These are phyloP conservation scores for Suillia variegata DNA, from an alignment of 2,888 invertebrate species.

Conservation along the genomic window DNA sequence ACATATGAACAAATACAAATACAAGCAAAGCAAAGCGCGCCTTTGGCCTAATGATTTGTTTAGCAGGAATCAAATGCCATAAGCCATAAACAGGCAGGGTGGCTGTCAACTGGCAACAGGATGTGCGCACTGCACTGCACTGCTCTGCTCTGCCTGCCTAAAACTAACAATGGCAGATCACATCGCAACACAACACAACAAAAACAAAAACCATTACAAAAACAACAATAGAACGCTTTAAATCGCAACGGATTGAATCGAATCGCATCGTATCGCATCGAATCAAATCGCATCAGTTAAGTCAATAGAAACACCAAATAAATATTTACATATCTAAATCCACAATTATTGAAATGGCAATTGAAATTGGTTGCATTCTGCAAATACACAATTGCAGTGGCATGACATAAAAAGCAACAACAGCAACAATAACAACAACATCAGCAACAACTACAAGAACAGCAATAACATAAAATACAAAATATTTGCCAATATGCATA, in stretches of 20 bases:
- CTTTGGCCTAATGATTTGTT: constrained; percentile 15
- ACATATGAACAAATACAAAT: no score
- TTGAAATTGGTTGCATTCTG: constrained; percentile 43
- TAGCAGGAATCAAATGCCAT: constrained; percentile 12
- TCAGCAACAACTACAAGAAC: constrained; percentile 21
- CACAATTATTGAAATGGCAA: constrained; percentile 56
- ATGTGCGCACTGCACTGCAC: no score
- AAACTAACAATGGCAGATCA: not conserved
- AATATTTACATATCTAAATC: constrained; percentile 55
- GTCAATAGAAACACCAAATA: constrained; percentile 45
- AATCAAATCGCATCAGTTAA: constrained; percentile 41
- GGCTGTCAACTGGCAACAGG: no score
- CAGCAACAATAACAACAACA: constrained; percentile 25
- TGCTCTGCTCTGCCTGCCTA: no score
- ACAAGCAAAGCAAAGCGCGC: no score
- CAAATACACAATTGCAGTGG: not conserved
- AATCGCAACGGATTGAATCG: no score
- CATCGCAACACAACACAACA: not conserved
- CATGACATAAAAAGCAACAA: constrained; percentile 2
- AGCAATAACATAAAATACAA: not conserved
- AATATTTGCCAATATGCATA: not conserved
- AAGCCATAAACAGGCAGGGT: no score
- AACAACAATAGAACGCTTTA: no score
- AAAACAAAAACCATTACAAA: no score
- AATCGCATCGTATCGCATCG: not conserved